phyloP scores from a whole-genome alignment of 2,113 vertebrate species.

The Etia nguti region DNA sequence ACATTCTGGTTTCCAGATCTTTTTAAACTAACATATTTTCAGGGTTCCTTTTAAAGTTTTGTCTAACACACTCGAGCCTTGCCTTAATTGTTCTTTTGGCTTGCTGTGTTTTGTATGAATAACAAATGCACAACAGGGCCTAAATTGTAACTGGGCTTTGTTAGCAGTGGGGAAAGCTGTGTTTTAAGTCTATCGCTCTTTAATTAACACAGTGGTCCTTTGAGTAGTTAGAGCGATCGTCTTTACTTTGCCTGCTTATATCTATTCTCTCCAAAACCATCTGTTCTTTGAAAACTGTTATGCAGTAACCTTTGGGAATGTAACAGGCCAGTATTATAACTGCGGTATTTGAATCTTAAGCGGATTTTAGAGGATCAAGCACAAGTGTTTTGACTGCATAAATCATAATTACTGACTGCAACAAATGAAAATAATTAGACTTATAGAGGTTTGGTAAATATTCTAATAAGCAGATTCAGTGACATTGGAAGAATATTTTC shows the following conservation, averaged over 20 bases:
- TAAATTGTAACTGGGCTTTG: neutral
- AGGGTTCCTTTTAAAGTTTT: neutral
- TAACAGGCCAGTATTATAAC: neutral
- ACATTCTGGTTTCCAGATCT: neutral
- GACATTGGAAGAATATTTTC: neutral
- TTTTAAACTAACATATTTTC: neutral
- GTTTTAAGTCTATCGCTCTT: neutral
- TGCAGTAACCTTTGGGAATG: neutral
- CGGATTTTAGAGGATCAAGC: slow-evolving; percentile 9
- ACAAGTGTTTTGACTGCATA: neutral
- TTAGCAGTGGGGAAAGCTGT: neutral
- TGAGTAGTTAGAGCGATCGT: neutral
- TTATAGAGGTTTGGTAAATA: neutral
- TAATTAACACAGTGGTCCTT: neutral
- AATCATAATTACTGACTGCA: neutral
- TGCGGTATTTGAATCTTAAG: neutral
- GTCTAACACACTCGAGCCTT: neutral
- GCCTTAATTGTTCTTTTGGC: neutral
- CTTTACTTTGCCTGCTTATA: neutral
- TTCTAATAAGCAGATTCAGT: neutral
- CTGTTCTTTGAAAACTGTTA: neutral
- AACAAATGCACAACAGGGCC: neutral
- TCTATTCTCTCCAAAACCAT: neutral
- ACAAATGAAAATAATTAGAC: neutral
- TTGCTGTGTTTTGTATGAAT: neutral